Conservation (phyloP, 2,888 invertebrate species). For the Oligia latruncula region DNA sequence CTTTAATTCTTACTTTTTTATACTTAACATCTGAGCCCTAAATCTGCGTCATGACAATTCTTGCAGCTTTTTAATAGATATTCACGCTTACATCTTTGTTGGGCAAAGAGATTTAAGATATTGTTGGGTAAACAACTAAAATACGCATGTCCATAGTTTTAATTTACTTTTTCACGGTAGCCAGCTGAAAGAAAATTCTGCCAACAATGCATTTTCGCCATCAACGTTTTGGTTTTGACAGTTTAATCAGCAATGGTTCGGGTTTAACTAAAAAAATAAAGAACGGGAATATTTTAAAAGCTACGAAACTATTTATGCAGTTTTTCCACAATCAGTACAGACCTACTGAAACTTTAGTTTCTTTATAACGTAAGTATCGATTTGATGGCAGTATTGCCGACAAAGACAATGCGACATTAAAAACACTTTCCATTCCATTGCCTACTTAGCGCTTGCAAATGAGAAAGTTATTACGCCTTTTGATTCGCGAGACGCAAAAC, state of each 20-base stretch:
- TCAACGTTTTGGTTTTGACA: slow-evolving; percentile 33
- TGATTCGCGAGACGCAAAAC: slow-evolving; percentile 30
- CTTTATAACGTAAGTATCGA: not conserved
- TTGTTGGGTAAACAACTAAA: not conserved
- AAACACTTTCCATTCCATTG: slow-evolving; percentile 51
- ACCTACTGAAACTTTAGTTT: slow-evolving; percentile 4
- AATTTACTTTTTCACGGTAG: not conserved
- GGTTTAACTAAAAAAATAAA: not conserved
- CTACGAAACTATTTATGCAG: too few relatives aligned
- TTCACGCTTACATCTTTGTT: not conserved
- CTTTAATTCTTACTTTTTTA: slow-evolving; percentile 15
- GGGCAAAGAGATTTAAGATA: too few relatives aligned
- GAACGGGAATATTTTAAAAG: not conserved
- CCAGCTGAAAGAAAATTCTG: slow-evolving; percentile 3
- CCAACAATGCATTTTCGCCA: slow-evolving; percentile 1
- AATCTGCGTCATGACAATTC: not conserved
- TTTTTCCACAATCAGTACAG: not conserved
- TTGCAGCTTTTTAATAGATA: not conserved
- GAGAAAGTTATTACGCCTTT: slow-evolving; percentile 56
- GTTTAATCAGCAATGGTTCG: slow-evolving; percentile 22
- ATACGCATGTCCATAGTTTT: not conserved
- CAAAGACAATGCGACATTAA: slow-evolving; percentile 43
- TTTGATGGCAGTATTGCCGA: slow-evolving; percentile 27
- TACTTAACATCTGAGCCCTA: not conserved
- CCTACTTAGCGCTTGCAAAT: slow-evolving; percentile 57